Evolutionary conservation across 2,888 invertebrate species (phyloP), one percentile per base, ranked within the genome.

Genomic region (Ceraclea dissimilis): DNA sequence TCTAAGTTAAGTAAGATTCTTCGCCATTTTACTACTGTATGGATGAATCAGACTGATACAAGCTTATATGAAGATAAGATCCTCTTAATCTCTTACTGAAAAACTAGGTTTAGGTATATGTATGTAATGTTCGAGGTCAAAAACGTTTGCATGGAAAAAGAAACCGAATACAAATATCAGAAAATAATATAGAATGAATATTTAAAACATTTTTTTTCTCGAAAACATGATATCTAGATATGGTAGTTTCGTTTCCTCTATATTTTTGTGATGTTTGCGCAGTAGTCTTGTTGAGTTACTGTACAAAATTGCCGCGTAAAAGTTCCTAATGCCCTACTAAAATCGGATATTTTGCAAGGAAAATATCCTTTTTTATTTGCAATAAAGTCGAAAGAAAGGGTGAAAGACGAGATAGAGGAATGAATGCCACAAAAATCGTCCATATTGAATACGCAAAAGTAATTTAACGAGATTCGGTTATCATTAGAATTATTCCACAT

Each of bases 291-390:
- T n/a, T n/a, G 48, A 48, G 20, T 20, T 50, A 54, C 49, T 17
- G 39, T 13, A 19, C 49, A 49, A 49, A 54, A 54, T 54, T 49
- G 53, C 39, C 49, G 49, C 53, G 53, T 54, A 49, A 54, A 54
- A 54, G 39, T 21, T 54, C 54, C 54, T 54, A 54, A 54, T 54
- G 54, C 22, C 31, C 49, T 17, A 49, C 54, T 54, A 54, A 54
- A 54, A 50, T 50, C 49, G 54, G 54, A 16, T 46, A 44, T 54
- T 54, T 54, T 49, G 39, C 26, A 39, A 39, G 33, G 33, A 52
- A 57, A 57, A 57, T 54, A 54, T 51, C 54, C 51, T 33, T 58
- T 55, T 58, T 55, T 55, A 52, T 58, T 46, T 55, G 55, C 58
- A 48, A 58, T 58, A 58, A 58, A 58, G 51, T 39, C 39, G 13